Base-by-base conservation (phyloP, 2,797 vertebrate genomes). In the Hydrolagus colliei region DNA sequence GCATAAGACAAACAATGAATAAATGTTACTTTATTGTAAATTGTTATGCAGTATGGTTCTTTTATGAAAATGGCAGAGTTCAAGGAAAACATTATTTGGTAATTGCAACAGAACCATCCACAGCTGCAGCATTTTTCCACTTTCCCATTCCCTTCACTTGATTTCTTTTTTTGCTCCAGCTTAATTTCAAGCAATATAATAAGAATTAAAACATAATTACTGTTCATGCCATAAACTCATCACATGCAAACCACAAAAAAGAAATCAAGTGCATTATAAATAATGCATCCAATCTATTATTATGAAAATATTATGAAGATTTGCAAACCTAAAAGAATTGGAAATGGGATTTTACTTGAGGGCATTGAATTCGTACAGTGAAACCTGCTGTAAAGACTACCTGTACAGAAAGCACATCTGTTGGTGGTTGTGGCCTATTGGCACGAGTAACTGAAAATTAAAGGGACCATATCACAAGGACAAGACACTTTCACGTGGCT, bases 161-260 rank as follows among this genome's bases (percentile, higher is more conserved):
- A 84, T 41, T 20, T 71, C 32, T 71, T 68, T 84, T 65, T 52
- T 77, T 61, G 41, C n/a, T 16, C 11, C 20, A 14, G 35, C 68
- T 71, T 84, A 27, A 52, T 71, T 71, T 3, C 63, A 68, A 65
- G 79, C 79, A 84, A 41, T 41, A 35, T 68, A 82, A 82, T 71
- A 32, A 68, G 32, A 67, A 84, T 84, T 71, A n/a, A 71, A 11
- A 10, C 4, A 41, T 35, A 84, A 84, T 41, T 84, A 20, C 32
- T n/a, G 41, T 84, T 84, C 79, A 41, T 84, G 65, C 27, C 32
- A 6, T 67, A 84, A 68, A 84, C 68, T 68, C 14, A 68, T 84
- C 9, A 2, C 12, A 18, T 16, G 65, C 16, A 35, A 84, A 71
- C 65, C n/a, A 18, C 65, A 71, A 41, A 84, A 8, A 5, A 35